A percentile compares a stretch with the other conserved stretches of the same genome.
Conservation (phyloP, 2,113 vertebrate species). For the Chionomys nivalis region DNA sequence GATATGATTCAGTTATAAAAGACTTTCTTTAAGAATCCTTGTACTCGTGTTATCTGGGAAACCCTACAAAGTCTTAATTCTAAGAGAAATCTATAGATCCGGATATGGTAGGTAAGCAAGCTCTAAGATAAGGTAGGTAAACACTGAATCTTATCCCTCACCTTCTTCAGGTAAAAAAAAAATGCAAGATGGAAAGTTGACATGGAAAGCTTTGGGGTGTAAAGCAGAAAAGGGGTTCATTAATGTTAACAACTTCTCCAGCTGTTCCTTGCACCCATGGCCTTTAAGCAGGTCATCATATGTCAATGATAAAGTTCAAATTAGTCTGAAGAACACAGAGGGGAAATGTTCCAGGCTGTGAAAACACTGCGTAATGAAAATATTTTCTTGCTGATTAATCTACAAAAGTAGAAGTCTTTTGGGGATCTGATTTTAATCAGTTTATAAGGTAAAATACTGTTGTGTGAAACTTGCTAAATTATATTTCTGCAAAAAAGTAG, state of each 20-base stretch:
- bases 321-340: not conserved
- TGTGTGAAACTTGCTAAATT: slow-evolving; percentile 27
- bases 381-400: not conserved
- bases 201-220: not conserved
- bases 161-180: not conserved
- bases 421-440: slow-evolving; percentile 4
- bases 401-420: not conserved
- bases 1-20: not conserved
- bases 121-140: not conserved
- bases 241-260: not conserved
- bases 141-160: not conserved
- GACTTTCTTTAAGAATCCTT: not conserved
- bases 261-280: not conserved
- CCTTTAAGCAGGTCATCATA: not conserved
- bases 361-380: slow-evolving; percentile 36
- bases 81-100: not conserved
- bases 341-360: not conserved
- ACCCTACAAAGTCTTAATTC: not conserved
- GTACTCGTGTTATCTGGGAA: not conserved
- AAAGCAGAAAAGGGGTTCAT: not conserved
- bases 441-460: not conserved
- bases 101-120: not conserved
- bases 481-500: not conserved
- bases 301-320: not conserved
- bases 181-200: not conserved